Base-by-base conservation (phyloP, 1,140 invertebrate genomes). In the Parasteatoda tepidariorum region DNA sequence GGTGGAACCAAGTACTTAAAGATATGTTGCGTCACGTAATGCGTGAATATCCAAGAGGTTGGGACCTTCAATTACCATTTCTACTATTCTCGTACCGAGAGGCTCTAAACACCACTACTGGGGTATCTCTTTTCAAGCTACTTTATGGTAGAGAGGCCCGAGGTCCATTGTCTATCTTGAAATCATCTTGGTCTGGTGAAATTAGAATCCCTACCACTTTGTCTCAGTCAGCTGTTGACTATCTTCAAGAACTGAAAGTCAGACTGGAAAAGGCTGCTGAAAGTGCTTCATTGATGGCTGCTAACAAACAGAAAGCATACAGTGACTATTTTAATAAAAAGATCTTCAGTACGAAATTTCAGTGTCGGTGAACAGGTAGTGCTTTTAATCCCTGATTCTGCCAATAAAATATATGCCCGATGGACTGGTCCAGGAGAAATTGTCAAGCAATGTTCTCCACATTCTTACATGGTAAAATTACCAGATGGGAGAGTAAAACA, bases 81-180 rank as follows among this genome's bases (percentile, higher is more conserved):
- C 24, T 83, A 2, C 22, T 83, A 7, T 83, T 67, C 67, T 67
- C 67, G 4, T 64, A 64, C 7, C 0, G 68, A 13, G 79, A 83
- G 38, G 38, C 41, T 7, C 64, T 24, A 18, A 55, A 59, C 28
- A 33, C 15, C 7, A 34, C 13, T 6, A 83, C 33, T 0, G 68
- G 68, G 18, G 55, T 71, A 6, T 7, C 67, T 15, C 79, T 38
- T 24, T 71, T 48, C 22, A 13, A 71, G 22, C 24, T 83, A 0
- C 2, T 83, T 4, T 73, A 83, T 55, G 67, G 79, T 13, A 5
- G 62, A 2, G 24, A 79, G 22, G 18, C 62, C 18, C 11, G 59
- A 68, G 62, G 48, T 34, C 75, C 75, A 31, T 38, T 67, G 3
- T 54, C 41, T 15, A 73, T 73, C 13, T 30, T 73, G 4, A 73